A percentile compares a stretch with the other conserved stretches of the same genome.
Evolutionary conservation across 1,140 invertebrate species (phyloP).

Genomic region (Saxidomus purpurata): DNA sequence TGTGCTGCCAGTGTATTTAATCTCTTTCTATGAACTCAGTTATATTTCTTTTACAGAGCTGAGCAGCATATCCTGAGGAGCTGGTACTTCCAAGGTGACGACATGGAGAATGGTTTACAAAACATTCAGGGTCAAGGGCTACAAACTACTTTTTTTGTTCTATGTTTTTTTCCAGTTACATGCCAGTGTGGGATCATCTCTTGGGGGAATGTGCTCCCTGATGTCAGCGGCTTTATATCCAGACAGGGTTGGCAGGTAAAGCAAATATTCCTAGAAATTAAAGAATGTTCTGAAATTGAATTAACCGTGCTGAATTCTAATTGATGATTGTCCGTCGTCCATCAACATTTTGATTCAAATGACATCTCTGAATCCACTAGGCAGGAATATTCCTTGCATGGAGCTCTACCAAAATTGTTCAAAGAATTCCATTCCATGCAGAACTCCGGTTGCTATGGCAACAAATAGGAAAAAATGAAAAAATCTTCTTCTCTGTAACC

Average conservation of each 20-base stretch:
- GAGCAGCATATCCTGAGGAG: background rate
- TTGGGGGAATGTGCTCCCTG: constrained; percentile 86
- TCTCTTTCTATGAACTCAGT: background rate
- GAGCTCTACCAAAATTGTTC: no score
- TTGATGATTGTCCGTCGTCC: no score
- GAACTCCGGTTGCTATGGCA: no score
- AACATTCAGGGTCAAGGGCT: background rate
- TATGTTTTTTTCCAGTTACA: constrained; percentile 77
- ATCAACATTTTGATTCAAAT: no score
- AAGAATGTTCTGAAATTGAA: no score
- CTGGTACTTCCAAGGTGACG: background rate
- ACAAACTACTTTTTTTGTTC: background rate
- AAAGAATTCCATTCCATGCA: no score
- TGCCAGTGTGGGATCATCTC: constrained; percentile 84
- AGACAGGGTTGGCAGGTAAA: constrained; percentile 84
- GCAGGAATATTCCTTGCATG: no score
- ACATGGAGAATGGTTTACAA: background rate
- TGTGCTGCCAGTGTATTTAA: no score
- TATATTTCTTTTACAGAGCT: background rate
- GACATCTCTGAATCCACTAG: no score
- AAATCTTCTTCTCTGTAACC: no score
- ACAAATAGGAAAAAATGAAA: no score
- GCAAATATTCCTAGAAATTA: background rate
- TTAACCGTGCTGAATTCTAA: no score
- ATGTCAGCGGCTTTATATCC: constrained; percentile 80